These are phyloP conservation scores for Saguinus midas DNA, from an alignment of 2,113 vertebrate genomes.

Conservation along the genomic window DNA sequence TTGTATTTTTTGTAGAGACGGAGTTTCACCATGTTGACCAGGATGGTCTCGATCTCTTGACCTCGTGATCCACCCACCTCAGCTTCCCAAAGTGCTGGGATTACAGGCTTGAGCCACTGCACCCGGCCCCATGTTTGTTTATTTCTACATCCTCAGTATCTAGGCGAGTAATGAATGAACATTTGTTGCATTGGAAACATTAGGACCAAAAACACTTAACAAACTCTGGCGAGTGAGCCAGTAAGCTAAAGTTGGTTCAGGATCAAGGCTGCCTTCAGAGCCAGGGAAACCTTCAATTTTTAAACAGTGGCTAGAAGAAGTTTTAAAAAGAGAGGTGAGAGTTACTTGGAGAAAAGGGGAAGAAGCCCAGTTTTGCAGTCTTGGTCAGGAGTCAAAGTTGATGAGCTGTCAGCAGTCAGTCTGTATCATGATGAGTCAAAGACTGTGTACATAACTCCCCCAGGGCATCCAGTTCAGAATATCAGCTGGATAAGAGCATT, in stretches of 20 bases:
- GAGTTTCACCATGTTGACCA: no score
- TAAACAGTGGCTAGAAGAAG: background rate
- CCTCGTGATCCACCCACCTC: no score
- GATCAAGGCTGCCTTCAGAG: background rate
- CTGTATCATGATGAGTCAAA: slow-evolving; percentile 57
- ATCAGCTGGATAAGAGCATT: slow-evolving; percentile 69
- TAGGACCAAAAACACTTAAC: background rate
- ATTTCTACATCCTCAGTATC: background rate
- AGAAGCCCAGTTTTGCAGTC: slow-evolving; percentile 72
- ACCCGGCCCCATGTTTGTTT: background rate
- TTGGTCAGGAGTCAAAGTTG: slow-evolving; percentile 75
- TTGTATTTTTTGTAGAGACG: no score
- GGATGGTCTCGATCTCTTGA: no score
- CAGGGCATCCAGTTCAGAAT: slow-evolving; percentile 60
- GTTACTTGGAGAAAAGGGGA: background rate
- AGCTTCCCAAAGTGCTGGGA: no score
- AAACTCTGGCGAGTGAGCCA: background rate
- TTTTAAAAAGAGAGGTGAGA: background rate
- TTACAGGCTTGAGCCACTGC: no score
- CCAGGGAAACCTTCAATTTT: background rate
- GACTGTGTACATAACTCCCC: slow-evolving; percentile 47
- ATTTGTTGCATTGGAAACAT: background rate
- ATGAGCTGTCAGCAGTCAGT: slow-evolving; percentile 72
- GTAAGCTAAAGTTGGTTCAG: background rate
- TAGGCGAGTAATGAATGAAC: background rate